A percentile compares a stretch with the other conserved stretches of the same genome.
These are phyloP conservation scores for Mohoua ochrocephala DNA, from an alignment of 2,113 vertebrate genomes.

Conservation along the genomic window DNA sequence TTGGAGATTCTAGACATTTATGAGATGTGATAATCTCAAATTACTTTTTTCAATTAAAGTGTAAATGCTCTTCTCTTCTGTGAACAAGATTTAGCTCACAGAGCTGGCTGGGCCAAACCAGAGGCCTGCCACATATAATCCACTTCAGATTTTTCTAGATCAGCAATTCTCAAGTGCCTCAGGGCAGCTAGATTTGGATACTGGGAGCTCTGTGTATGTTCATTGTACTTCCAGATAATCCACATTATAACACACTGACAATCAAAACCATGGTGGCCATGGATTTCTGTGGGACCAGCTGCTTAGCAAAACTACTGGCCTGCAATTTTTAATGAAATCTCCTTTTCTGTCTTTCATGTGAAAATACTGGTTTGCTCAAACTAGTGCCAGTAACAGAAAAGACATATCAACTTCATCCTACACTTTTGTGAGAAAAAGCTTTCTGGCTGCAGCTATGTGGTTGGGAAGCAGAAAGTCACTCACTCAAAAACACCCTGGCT, in stretches of 20 bases:
- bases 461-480: background rate
- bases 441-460: background rate
- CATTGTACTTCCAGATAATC: background rate
- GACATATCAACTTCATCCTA: background rate
- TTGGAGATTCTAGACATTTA: constrained; percentile 2
- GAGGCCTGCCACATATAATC: background rate
- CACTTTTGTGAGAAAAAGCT: background rate
- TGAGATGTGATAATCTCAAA: constrained; percentile 28
- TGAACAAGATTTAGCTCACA: background rate
- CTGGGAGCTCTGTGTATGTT: background rate
- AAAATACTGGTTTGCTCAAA: background rate
- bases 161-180: background rate
- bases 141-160: background rate
- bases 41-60: constrained; percentile 9
- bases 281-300: background rate
- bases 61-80: background rate
- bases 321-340: background rate
- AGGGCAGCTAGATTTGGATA: background rate
- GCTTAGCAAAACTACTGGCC: background rate
- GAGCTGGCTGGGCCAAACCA: background rate
- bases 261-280: background rate
- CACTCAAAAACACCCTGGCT: background rate
- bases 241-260: background rate
- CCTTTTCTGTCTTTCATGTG: background rate
- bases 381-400: background rate